phyloP scores from a whole-genome alignment of 2,888 invertebrate species.

The Tipula confusa region DNA sequence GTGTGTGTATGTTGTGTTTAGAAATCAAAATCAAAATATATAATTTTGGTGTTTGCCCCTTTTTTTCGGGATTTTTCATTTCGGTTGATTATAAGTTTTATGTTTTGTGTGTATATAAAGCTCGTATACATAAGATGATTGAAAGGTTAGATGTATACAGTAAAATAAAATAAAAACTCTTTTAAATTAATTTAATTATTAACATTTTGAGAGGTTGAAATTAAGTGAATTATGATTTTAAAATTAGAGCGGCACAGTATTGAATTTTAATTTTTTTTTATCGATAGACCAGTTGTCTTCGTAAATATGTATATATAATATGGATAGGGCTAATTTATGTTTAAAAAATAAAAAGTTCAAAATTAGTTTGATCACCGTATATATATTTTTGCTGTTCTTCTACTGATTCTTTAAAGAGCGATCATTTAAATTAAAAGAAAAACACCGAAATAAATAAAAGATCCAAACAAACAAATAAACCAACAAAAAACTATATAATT shows the following conservation, averaged over 20 bases:
- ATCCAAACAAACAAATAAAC: neutral
- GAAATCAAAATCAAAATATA: conserved; percentile 5
- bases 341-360: neutral
- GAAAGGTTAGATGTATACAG: neutral
- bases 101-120: neutral
- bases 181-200: conserved; percentile 25
- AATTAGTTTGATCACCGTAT: neutral
- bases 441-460: neutral
- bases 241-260: neutral
- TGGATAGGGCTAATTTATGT: neutral
- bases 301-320: neutral
- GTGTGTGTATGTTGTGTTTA: neutral
- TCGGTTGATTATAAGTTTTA: neutral
- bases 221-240: conserved; percentile 3
- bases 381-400: neutral
- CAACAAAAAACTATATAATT: neutral
- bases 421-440: neutral
- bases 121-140: neutral
- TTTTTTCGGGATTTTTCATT: neutral
- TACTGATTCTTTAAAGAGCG: neutral
- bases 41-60: conserved; percentile 13
- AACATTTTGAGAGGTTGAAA: neutral
- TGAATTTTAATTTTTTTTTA: neutral
- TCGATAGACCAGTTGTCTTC: neutral
- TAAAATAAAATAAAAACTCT: neutral